These are phyloP conservation scores for Mayetiola destructor DNA, from an alignment of 2,888 invertebrate species.

Conservation along the genomic window DNA sequence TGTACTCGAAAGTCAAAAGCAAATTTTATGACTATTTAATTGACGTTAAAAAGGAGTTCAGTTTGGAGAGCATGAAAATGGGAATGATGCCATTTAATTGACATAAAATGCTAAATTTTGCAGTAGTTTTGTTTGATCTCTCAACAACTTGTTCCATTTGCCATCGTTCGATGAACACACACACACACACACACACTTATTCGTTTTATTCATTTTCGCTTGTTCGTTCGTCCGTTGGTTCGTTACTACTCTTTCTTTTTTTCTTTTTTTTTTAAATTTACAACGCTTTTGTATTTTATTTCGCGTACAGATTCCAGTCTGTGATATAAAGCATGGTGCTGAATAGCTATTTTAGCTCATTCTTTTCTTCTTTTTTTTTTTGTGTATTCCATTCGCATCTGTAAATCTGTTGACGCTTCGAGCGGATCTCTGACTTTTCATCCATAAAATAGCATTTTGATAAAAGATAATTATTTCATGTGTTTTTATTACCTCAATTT, in stretches of 20 bases:
- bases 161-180: too few relatives aligned
- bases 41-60: too few relatives aligned
- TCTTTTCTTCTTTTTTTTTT: too few relatives aligned
- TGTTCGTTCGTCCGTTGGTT: background rate
- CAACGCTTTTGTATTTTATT: too few relatives aligned
- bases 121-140: background rate
- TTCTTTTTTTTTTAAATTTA: too few relatives aligned
- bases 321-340: too few relatives aligned
- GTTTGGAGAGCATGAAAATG: conserved; percentile 9
- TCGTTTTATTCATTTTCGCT: background rate
- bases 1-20: too few relatives aligned
- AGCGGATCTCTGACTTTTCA: background rate
- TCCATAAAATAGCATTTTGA: conserved; percentile 12
- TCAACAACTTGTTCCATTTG: background rate
- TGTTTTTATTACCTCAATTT: conserved; percentile 4
- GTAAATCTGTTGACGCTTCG: background rate
- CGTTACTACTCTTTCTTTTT: background rate
- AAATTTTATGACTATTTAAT: conserved; percentile 12
- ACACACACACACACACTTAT: background rate
- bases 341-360: too few relatives aligned
- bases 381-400: too few relatives aligned
- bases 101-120: conserved; percentile 2
- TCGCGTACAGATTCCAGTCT: too few relatives aligned
- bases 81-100: conserved; percentile 6
- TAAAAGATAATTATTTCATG: conserved; percentile 10